Evolutionary conservation across 2,888 invertebrate species (phyloP).

Genomic region (Conops quadrifasciatus): DNA sequence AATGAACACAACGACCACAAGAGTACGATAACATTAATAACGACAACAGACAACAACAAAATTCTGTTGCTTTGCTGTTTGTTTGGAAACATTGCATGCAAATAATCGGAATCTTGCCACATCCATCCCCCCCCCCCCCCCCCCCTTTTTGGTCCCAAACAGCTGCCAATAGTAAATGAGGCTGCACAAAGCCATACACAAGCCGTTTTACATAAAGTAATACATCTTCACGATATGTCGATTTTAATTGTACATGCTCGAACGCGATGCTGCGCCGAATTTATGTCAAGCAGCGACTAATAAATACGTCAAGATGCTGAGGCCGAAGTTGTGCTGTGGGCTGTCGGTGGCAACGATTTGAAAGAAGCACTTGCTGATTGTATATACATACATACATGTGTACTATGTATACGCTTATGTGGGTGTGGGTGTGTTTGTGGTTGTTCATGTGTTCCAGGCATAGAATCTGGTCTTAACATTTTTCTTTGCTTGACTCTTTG

Average conservation of each 20-base stretch:
- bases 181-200: neutral
- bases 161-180: neutral
- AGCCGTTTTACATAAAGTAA: too few species aligned
- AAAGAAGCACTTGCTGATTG: too few species aligned
- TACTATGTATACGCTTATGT: too few species aligned
- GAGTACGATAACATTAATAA: neutral
- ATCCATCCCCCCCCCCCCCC: neutral
- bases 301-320: conserved; percentile 27
- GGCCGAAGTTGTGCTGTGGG: neutral
- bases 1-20: neutral
- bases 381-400: too few species aligned
- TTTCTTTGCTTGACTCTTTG: too few species aligned
- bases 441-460: too few species aligned
- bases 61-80: conserved; percentile 24
- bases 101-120: conserved; percentile 3
- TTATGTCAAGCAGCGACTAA: conserved; percentile 19
- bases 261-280: conserved; percentile 15
- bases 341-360: neutral
- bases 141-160: neutral
- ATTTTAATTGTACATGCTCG: conserved; percentile 24
- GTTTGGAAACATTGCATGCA: conserved; percentile 10
- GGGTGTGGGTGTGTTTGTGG: too few species aligned
- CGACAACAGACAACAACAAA: neutral
- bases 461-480: too few species aligned
- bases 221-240: conserved; percentile 16